Evolutionary conservation across 2,888 invertebrate genomes (phyloP), one percentile per base, ranked within the genome.

Genomic region (Chrysopilus asiliformis): DNA sequence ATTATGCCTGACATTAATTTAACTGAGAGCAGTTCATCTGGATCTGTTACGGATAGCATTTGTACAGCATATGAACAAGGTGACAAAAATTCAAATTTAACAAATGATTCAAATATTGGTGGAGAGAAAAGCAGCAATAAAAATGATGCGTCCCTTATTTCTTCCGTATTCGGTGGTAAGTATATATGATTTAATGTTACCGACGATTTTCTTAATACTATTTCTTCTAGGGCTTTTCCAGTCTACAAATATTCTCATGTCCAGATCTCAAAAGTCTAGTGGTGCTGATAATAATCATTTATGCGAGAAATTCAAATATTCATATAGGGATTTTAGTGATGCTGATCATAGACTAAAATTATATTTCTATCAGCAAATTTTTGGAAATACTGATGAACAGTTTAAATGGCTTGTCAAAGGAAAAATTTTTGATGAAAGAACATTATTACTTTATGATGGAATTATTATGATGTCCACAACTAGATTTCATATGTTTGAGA

Each of bases 11-110:
- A 32, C 35, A 7, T 40, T 17, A 66, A 66, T 44, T 56, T 74
- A 36, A 72, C 72, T 1, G 73, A 73, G 52, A 73, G 73, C 53
- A 72, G 72, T 48, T 73, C 73, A 17, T 74, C 73, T 38, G 72
- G 73, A 32, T 73, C 73, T 3, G 58, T 72, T 38, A 72, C 72
- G 17, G 73, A 73, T 46, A 72, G 72, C 52, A 64, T 73, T 39
- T 72, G 72, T 47, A 73, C 73, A 9, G 60, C 72, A 5, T 72
- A 72, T 51, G 73, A 74, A 52, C 54, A 56, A 31, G 45, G 42
- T n/a, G 47, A 52, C 6, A 47, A 47, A 36, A 40, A 40, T 10
- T 35, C 38, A 3, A 16, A 34, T n/a, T 36, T 37, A 16, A 10
- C 10, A 13, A 13, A 32, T 18, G 31, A 26, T 26, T 32, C 37